Conservation (phyloP, 2,888 invertebrate genomes). For the Trachelus troglodyta region DNA sequence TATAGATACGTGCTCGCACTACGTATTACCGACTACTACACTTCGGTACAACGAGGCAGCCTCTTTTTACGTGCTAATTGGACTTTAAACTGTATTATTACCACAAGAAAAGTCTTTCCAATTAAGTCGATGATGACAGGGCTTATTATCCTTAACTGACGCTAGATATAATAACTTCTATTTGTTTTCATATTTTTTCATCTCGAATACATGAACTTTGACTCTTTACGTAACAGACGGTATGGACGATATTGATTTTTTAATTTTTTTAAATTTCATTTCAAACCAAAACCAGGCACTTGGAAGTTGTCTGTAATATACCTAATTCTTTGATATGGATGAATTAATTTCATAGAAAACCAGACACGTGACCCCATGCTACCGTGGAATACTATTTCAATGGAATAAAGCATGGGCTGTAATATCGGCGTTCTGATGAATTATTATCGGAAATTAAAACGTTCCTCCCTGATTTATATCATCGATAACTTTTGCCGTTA, state of each 20-base stretch:
- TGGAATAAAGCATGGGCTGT: neutral
- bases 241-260: too few species aligned
- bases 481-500: slow-evolving; percentile 26
- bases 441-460: slow-evolving; percentile 39
- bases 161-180: too few species aligned
- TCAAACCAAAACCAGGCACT: neutral
- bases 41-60: neutral
- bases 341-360: too few species aligned
- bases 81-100: neutral
- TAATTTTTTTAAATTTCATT: too few species aligned
- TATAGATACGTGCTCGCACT: too few species aligned
- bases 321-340: too few species aligned
- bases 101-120: neutral
- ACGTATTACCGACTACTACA: too few species aligned
- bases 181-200: too few species aligned
- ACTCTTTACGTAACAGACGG: too few species aligned
- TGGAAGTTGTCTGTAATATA: too few species aligned
- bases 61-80: neutral
- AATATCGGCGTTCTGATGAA: slow-evolving; percentile 18
- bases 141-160: neutral
- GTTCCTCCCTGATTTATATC: slow-evolving; percentile 32
- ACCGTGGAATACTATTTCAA: neutral
- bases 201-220: too few species aligned
- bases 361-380: too few species aligned
- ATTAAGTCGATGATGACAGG: neutral